A percentile compares a stretch with the other conserved stretches of the same genome.
These are phyloP conservation scores for Heliconius hewitsoni DNA, from an alignment of 1,140 invertebrate species.

Conservation along the genomic window DNA sequence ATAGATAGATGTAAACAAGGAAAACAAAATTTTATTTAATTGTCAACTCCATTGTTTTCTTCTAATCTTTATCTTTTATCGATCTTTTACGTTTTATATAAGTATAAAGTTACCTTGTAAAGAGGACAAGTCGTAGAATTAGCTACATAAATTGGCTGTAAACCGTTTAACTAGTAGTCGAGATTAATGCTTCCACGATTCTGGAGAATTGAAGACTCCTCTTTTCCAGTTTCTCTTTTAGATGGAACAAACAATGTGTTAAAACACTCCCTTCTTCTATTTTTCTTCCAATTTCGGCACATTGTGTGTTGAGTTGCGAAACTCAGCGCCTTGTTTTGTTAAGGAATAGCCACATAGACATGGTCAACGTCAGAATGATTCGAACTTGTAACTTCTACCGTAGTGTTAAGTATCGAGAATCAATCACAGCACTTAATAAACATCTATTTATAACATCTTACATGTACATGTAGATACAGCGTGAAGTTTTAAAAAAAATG, in stretches of 20 bases:
- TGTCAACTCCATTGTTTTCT: not conserved
- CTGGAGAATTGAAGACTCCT: not conserved
- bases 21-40: not conserved
- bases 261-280: not conserved
- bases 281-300: not conserved
- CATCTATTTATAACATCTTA: too few species aligned
- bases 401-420: too few species aligned
- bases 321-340: not conserved
- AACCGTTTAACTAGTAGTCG: conserved; percentile 19
- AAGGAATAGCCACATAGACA: too few species aligned
- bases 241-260: not conserved
- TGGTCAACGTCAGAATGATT: too few species aligned
- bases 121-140: conserved; percentile 16
- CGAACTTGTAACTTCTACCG: too few species aligned
- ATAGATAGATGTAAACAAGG: not conserved
- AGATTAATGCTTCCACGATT: not conserved
- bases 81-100: conserved; percentile 2
- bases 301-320: not conserved
- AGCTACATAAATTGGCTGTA: conserved; percentile 21
- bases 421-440: too few species aligned
- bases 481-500: too few species aligned
- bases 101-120: conserved; percentile 12
- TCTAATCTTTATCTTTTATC: conserved; percentile 15
- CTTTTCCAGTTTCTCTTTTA: not conserved
- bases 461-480: too few species aligned